Base-by-base conservation (phyloP, 2,888 invertebrate genomes). In the Plebejus argus region DNA sequence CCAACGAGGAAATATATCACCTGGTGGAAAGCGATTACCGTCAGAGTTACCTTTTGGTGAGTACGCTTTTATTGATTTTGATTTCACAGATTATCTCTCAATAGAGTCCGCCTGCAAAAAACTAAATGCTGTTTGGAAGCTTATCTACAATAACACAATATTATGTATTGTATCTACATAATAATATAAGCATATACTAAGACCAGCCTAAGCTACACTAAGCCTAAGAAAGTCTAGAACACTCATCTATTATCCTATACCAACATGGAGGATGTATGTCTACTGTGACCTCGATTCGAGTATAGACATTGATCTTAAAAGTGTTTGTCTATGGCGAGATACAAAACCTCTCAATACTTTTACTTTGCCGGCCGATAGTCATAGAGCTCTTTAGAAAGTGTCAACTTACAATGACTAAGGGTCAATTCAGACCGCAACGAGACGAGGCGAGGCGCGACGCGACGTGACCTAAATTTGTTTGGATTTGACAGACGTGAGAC, bases 251-350 rank as follows among this genome's bases (percentile, higher is more conserved):
- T 70, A 70, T 71, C 71, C n/a, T 71, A 71, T 39, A 71, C 71
- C n/a, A 39, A 71, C 71, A 71, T 8, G 39, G 35, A 39, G 39
- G 71, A 71, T 10, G 66, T 71, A 71, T 71, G 71, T 71, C 18
- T 71, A 39, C 71, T 71, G 12, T 71, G 71, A 71, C 71, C 71
- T 20, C 39, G 39, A 15, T 71, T 18, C 71, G 39, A 20, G 71
- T 20, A 39, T 71, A 39, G 39, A 39, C 71, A 71, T 71, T 71
- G 35, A 39, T 71, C 71, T 71, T 71, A 39, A 35, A 71, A 71
- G 39, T 71, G 71, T 71, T 71, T 71, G 71, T 71, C 71, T 71
- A 39, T 71, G 71, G 71, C n/a, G 35, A 39, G 71, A 66, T 66
- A 66, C 66, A 33, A 66, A 66, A 66, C 66, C 66, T 66, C 28